Evolutionary conservation across 2,113 vertebrate species (phyloP).

Genomic region (Hippocampus mohnikei): DNA sequence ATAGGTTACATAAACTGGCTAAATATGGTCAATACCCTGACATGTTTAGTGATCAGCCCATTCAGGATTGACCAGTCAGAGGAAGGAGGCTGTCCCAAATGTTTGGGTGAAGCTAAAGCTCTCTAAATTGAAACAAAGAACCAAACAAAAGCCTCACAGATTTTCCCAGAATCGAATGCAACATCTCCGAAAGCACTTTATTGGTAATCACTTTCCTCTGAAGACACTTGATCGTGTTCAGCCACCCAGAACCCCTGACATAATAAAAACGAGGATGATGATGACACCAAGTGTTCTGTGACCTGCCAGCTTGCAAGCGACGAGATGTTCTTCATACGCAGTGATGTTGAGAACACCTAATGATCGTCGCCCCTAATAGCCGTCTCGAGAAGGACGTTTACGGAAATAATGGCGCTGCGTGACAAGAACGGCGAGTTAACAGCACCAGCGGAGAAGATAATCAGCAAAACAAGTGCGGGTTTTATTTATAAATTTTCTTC

Average conservation of each 20-base stretch:
- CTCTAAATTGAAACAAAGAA: background rate
- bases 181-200: background rate
- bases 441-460: background rate
- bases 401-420: background rate
- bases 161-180: background rate
- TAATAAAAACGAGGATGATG: background rate
- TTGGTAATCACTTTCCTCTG: slow-evolving; percentile 5
- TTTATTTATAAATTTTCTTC: background rate
- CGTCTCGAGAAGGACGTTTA: background rate
- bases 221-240: slow-evolving; percentile 10
- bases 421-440: background rate
- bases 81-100: too few relatives aligned
- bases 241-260: background rate
- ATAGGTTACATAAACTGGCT: too few relatives aligned
- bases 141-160: slow-evolving; percentile 20
- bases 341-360: background rate
- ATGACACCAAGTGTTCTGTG: background rate
- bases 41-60: too few relatives aligned
- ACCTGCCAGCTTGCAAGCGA: background rate
- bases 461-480: background rate
- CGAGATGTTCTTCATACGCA: background rate
- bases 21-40: too few relatives aligned
- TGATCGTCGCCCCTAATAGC: background rate
- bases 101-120: too few relatives aligned
- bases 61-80: too few relatives aligned